Conservation (phyloP, 2,888 invertebrate species). For the Blastobasis lacticolella region DNA sequence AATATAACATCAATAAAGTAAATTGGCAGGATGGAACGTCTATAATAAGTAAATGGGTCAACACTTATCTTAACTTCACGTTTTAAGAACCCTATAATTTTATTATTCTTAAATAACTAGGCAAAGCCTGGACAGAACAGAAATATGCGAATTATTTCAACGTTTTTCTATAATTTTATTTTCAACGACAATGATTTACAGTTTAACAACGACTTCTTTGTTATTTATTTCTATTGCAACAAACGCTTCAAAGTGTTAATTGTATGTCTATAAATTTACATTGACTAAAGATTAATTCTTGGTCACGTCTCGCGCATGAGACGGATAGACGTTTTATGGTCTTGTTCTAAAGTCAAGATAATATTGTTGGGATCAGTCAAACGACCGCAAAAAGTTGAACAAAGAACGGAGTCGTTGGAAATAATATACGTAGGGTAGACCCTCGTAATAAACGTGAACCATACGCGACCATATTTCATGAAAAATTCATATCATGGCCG, state of each 20-base stretch:
- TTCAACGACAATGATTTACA: too few species aligned
- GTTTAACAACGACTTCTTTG: not conserved
- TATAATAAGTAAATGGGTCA: constrained; percentile 58
- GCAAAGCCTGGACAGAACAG: not conserved
- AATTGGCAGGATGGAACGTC: constrained; percentile 62
- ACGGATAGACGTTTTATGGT: constrained; percentile 40
- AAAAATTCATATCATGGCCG: constrained; percentile 65
- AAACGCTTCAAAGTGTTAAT: not conserved
- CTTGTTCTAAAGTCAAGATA: constrained; percentile 40
- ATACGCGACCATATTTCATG: constrained; percentile 63
- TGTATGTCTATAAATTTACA: not conserved
- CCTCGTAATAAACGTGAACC: constrained; percentile 21
- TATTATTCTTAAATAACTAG: not conserved
- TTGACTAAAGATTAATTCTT: constrained; percentile 18
- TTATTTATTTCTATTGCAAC: constrained; percentile 1
- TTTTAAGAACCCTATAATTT: constrained; percentile 10
- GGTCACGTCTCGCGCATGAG: constrained; percentile 33
- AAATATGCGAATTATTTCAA: too few species aligned
- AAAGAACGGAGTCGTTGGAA: constrained; percentile 43
- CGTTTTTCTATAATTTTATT: too few species aligned
- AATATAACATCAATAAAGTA: constrained; percentile 67
- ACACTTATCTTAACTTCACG: constrained; percentile 34
- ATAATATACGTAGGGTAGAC: constrained; percentile 38
- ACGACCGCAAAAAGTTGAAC: constrained; percentile 42
- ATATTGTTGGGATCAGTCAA: constrained; percentile 40